Evolutionary conservation across 1,140 invertebrate genomes (phyloP).

Genomic region (Dendrolimus punctatus): DNA sequence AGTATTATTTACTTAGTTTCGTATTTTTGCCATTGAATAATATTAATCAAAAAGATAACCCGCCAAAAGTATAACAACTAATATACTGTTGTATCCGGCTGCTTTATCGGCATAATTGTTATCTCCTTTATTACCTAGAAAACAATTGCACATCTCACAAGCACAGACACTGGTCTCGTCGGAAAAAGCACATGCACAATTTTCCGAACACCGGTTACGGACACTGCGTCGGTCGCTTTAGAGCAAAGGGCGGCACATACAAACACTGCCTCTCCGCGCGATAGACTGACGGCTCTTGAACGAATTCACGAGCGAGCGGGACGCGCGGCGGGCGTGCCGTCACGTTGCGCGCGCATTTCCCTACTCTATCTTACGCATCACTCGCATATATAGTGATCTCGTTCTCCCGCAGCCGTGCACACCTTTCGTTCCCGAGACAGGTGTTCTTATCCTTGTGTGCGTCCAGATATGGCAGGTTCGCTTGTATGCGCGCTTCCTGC

Average conservation of each 20-base stretch:
- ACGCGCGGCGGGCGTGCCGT: conserved; percentile 65
- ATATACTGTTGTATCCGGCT: conserved; percentile 30
- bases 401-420: conserved; percentile 51
- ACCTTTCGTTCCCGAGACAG: conserved; percentile 70
- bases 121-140: conserved; percentile 67
- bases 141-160: conserved; percentile 70
- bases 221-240: conserved; percentile 62
- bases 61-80: conserved; percentile 1
- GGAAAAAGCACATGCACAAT: conserved; percentile 71
- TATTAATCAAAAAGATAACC: conserved; percentile 25
- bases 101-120: conserved; percentile 40
- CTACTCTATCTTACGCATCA: conserved; percentile 38
- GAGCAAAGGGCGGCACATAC: conserved; percentile 54
- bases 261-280: conserved; percentile 59
- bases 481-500: conserved; percentile 63
- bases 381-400: conserved; percentile 37
- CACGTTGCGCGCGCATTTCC: conserved; percentile 53
- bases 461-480: conserved; percentile 37
- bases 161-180: conserved; percentile 62
- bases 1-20: too few relatives aligned
- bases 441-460: conserved; percentile 61
- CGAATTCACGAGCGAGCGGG: conserved; percentile 51
- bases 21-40: conserved; percentile 14
- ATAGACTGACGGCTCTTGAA: conserved; percentile 55
- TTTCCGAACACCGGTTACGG: conserved; percentile 66